Percentiles rank a stretch among this genome's conserved stretches.
Conservation (phyloP, 2,113 vertebrate species). For the Phylloscopus trochiloides region DNA sequence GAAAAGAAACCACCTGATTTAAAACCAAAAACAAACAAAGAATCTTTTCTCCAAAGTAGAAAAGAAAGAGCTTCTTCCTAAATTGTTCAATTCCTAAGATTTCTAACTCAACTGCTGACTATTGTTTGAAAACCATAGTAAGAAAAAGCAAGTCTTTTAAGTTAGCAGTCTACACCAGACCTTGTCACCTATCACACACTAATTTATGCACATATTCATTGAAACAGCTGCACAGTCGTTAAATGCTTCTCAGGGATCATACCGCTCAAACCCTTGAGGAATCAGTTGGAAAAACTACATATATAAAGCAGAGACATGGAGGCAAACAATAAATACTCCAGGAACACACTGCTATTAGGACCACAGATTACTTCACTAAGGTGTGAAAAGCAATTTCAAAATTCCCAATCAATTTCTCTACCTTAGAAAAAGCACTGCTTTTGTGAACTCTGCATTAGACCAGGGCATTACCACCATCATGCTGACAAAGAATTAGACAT, state of each 20-base stretch:
- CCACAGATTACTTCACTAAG: not conserved
- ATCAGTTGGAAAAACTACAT: not conserved
- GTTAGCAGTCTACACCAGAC: not conserved
- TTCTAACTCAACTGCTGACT: not conserved
- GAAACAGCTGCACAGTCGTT: not conserved
- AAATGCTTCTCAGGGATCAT: not conserved
- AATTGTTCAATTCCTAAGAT: not conserved
- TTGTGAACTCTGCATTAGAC: not conserved
- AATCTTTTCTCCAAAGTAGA: not conserved
- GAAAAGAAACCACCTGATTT: not conserved
- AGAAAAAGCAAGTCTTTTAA: not conserved
- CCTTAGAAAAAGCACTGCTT: not conserved
- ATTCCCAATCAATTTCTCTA: not conserved
- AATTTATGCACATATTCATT: not conserved
- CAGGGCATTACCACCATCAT: not conserved
- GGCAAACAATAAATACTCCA: not conserved
- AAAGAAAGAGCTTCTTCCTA: not conserved
- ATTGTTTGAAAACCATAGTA: not conserved
- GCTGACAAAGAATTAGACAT: not conserved
- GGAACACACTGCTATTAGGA: not conserved
- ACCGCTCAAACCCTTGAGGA: not conserved
- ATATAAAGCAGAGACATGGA: not conserved
- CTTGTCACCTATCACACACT: not conserved
- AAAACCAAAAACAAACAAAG: not conserved
- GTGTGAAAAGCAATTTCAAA: not conserved